These are phyloP conservation scores for Deilephila porcellus DNA, from an alignment of 2,888 invertebrate species.

Conservation along the genomic window DNA sequence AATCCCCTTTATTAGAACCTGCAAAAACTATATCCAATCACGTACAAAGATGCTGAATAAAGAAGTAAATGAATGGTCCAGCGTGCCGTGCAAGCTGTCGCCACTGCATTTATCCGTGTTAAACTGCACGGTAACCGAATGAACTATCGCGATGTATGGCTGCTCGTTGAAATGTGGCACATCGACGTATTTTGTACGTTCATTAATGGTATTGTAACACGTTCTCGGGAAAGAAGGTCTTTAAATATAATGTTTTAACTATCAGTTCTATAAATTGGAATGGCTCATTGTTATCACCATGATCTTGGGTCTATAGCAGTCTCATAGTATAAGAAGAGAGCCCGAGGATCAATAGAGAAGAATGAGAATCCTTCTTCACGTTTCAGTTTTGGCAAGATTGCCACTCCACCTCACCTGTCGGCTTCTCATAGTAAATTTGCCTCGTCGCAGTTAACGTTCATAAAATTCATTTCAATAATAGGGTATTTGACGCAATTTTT, in stretches of 20 bases:
- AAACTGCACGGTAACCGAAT: constrained; percentile 37
- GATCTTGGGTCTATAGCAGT: no score
- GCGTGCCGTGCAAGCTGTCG: constrained; percentile 35
- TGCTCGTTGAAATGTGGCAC: constrained; percentile 36
- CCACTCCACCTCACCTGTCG: no score
- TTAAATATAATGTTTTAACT: neutral
- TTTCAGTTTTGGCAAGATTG: no score
- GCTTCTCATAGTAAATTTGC: no score
- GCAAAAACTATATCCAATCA: neutral
- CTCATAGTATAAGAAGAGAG: no score
- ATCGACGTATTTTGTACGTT: constrained; percentile 34
- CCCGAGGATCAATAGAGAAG: no score
- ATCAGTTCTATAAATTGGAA: neutral
- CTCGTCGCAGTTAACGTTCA: no score
- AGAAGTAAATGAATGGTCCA: neutral
- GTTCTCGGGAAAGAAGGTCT: neutral
- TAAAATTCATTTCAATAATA: no score
- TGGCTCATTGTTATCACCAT: neutral
- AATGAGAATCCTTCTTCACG: no score
- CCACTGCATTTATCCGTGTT: constrained; percentile 34
- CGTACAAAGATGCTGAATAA: constrained; percentile 2
- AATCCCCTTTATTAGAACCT: no score
- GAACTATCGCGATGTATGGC: constrained; percentile 42
- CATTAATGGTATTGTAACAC: constrained; percentile 28
- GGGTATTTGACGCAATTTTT: no score